These are phyloP conservation scores for Tetranychus piercei DNA, from an alignment of 2,888 invertebrate species.

Conservation along the genomic window DNA sequence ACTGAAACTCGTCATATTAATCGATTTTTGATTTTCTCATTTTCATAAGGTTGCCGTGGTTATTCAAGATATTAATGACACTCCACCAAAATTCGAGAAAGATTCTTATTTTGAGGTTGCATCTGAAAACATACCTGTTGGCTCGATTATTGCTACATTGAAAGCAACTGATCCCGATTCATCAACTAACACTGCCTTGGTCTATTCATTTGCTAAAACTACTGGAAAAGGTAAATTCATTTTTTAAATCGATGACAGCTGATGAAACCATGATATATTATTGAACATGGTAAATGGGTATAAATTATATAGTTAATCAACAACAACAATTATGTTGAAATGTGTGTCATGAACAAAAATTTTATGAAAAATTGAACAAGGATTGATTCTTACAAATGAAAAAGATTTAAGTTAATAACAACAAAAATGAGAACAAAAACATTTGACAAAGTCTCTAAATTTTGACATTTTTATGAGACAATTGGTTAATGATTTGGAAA, in stretches of 20 bases:
- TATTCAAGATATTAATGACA: slow-evolving; percentile 29
- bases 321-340: too few relatives aligned
- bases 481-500: background rate
- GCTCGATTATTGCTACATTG: slow-evolving; percentile 27
- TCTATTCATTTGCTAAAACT: slow-evolving; percentile 26
- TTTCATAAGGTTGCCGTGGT: slow-evolving; percentile 26
- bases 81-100: slow-evolving; percentile 28
- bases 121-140: slow-evolving; percentile 29
- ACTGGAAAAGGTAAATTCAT: slow-evolving; percentile 18
- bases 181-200: slow-evolving; percentile 28
- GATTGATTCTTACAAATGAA: background rate
- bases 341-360: too few relatives aligned
- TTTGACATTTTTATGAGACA: background rate
- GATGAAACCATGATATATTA: too few relatives aligned
- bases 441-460: background rate
- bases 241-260: background rate
- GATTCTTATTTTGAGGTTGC: slow-evolving; percentile 28
- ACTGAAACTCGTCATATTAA: background rate
- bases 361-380: too few relatives aligned
- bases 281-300: too few relatives aligned
- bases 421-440: background rate
- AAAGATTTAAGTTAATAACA: background rate
- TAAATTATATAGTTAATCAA: too few relatives aligned
- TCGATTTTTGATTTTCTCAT: background rate
- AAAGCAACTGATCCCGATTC: slow-evolving; percentile 29